Percentiles rank a stretch among this genome's conserved stretches.
Evolutionary conservation across 2,797 vertebrate species (phyloP).

Genomic region (Sebastes paucispinis): DNA sequence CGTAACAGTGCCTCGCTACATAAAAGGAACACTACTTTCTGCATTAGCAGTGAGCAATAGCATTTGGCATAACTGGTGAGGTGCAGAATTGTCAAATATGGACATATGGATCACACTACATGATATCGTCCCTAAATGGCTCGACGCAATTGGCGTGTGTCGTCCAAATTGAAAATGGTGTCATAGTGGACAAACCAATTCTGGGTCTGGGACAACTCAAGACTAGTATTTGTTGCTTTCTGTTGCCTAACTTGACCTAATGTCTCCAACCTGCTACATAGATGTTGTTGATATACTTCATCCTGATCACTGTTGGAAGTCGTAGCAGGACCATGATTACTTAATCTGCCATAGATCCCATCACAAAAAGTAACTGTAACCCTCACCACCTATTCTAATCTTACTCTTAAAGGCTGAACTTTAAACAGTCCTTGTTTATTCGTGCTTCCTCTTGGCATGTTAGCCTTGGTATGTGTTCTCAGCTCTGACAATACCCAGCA

Average conservation of each 20-base stretch:
- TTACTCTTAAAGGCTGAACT: not conserved
- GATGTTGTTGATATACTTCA: not conserved
- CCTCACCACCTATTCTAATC: not conserved
- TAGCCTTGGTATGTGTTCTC: conserved; percentile 23
- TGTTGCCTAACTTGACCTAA: not conserved
- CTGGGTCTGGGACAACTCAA: not conserved
- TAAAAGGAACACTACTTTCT: not conserved
- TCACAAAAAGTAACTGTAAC: not conserved
- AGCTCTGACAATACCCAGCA: conserved; percentile 12
- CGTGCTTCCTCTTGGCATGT: conserved; percentile 44
- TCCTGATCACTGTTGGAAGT: too few relatives aligned
- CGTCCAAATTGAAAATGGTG: not conserved
- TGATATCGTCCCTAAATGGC: too few relatives aligned
- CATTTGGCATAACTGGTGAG: not conserved
- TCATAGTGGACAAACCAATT: not conserved
- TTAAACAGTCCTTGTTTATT: conserved; percentile 41
- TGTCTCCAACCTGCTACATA: not conserved
- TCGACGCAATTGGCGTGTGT: too few relatives aligned
- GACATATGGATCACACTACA: not conserved
- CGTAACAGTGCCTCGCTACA: not conserved
- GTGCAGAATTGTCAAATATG: not conserved
- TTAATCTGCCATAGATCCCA: not conserved
- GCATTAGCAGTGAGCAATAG: not conserved
- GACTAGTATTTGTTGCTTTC: not conserved
- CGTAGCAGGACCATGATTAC: not conserved